Evolutionary conservation across 2,113 vertebrate genomes (phyloP).

Genomic region (Nycticryphes semicollaris): DNA sequence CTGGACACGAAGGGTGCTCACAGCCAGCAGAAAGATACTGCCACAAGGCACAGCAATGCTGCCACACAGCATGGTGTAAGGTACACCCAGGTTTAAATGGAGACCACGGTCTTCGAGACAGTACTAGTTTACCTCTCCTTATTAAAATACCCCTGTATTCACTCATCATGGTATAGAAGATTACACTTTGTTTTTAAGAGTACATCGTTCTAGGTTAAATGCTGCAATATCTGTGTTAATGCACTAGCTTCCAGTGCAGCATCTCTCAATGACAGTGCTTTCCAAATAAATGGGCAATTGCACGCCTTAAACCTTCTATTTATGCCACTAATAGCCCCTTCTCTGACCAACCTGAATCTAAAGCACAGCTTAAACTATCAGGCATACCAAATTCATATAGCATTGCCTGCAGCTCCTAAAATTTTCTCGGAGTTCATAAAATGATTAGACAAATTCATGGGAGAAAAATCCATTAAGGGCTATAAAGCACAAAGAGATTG

Average conservation of each 20-base stretch:
- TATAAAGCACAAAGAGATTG: not conserved
- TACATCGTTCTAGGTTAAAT: not conserved
- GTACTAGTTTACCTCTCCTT: not conserved
- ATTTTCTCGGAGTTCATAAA: constrained; percentile 6
- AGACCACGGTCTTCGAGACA: not conserved
- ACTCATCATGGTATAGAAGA: not conserved
- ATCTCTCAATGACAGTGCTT: not conserved
- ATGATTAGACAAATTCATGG: constrained; percentile 9
- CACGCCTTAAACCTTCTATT: not conserved
- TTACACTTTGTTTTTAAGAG: not conserved
- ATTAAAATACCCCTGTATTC: not conserved
- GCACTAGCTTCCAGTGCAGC: not conserved
- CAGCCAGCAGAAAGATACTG: not conserved
- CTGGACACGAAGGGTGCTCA: not conserved
- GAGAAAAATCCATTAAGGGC: constrained; percentile 24
- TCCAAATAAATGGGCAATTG: not conserved
- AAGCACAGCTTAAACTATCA: not conserved
- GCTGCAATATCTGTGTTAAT: not conserved
- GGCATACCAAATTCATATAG: not conserved
- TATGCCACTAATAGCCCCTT: not conserved
- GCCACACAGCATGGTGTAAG: rapidly evolving
- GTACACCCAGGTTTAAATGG: not conserved
- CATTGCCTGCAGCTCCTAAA: not conserved
- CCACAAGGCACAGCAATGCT: not conserved
- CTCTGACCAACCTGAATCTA: not conserved